Evolutionary conservation across 2,113 vertebrate species (phyloP), one percentile per base, ranked within the genome.

Genomic region (Okapia johnstoni): DNA sequence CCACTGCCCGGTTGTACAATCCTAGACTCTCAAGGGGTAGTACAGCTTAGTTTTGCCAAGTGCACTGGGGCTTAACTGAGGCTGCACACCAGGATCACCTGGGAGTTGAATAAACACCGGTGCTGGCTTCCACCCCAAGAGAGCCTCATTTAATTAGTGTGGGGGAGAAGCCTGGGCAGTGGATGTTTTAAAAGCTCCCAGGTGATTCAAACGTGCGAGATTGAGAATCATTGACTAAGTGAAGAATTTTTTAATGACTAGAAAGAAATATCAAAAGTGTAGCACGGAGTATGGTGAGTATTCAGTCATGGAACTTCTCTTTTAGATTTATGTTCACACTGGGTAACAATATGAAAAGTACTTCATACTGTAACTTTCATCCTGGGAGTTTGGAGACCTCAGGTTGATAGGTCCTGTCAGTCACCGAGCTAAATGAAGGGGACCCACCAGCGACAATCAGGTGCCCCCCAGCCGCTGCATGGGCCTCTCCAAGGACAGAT

Each of bases 401-500:
- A 17, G 60, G 26, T 26, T 85, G 43, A 26, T 0, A 7, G 63
- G 61, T n/a, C 48, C 46, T 30, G 23, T 85, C 46, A 14, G 73
- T 40, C 40, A 66, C 54, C 0, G 1, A 10, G 17, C 36, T 70
- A 36, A 77, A 33, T 16, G 10, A 50, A 23, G 15, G 40, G 48
- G 30, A 57, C 19, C 7, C 21, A 6, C 14, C 3, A 40, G 33
- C 1, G 14, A 50, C 6, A 25, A 48, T 19, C 21, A 46, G 55
- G 21, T 16, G 19, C n/a, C 11, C 17, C 5, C 33, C 9, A 17
- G 4, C 2, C 15, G 46, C 36, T 26, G 23, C 2, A 1, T 3
- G 28, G 33, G 10, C 26, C 40, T 48, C 88, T 55, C 16, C 0
- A 30, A 28, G 30, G 16, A 23, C 30, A 52, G 26, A 6, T 26